Conservation (phyloP, 1,140 invertebrate species). For the Aphidius ervi region DNA sequence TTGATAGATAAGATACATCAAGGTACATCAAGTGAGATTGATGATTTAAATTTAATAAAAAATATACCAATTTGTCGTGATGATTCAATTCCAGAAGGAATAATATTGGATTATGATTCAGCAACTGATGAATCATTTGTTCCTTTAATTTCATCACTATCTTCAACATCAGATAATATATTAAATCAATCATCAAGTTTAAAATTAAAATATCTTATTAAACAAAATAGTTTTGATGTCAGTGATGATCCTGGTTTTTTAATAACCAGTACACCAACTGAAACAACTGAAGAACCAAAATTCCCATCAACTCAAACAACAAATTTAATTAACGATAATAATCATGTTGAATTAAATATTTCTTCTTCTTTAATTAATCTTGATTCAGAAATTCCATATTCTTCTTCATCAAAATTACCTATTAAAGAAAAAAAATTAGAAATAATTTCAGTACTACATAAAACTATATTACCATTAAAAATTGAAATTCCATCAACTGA, state of each 20-base stretch:
- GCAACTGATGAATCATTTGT: background rate
- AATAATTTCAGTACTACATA: background rate
- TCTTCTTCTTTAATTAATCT: constrained; percentile 12
- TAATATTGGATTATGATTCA: constrained; percentile 10
- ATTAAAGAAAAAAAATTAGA: background rate
- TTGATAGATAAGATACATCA: too few relatives aligned
- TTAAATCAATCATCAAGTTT: constrained; percentile 13
- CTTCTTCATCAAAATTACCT: too few relatives aligned
- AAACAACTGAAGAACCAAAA: background rate
- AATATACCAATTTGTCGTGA: background rate
- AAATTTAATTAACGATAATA: too few relatives aligned
- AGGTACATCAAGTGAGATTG: background rate
- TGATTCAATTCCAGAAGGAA: constrained; percentile 9
- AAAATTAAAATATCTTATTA: constrained; percentile 20
- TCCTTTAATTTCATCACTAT: constrained; percentile 5
- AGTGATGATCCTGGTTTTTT: constrained; percentile 12
- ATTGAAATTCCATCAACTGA: background rate
- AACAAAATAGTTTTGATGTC: constrained; percentile 19
- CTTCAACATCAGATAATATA: constrained; percentile 1
- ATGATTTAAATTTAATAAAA: background rate
- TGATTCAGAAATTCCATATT: background rate
- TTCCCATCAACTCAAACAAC: too few relatives aligned
- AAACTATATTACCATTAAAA: background rate
- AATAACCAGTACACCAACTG: constrained; percentile 17
- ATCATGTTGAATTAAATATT: constrained; percentile 2